These are phyloP conservation scores for Halocynthia aurantium DNA, from an alignment of 23 tunicate genomes.

Conservation along the genomic window DNA sequence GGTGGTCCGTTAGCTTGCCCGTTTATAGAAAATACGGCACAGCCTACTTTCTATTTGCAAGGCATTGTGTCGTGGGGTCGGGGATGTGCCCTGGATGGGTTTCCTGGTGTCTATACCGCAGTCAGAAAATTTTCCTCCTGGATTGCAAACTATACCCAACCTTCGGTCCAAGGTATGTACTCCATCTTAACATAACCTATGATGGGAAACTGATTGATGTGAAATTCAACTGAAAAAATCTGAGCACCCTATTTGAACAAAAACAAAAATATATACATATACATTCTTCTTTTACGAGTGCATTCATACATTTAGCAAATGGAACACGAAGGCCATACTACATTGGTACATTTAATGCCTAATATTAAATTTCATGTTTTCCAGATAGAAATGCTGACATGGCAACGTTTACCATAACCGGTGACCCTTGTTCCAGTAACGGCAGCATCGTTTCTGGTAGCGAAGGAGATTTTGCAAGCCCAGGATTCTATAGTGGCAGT, in stretches of 20 bases:
- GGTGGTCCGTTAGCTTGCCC: slow-evolving; percentile 1
- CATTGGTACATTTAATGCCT: background rate
- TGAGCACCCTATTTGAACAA: too few species aligned
- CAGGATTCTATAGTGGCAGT: background rate
- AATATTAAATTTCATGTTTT: background rate
- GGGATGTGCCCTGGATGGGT: background rate
- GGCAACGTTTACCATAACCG: background rate
- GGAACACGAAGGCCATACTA: too few species aligned
- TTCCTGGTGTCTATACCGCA: background rate
- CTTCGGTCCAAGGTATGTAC: too few species aligned
- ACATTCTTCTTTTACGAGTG: too few species aligned
- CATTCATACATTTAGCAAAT: too few species aligned
- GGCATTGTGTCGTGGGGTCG: slow-evolving; percentile 2
- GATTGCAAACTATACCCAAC: too few species aligned
- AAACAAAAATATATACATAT: too few species aligned
- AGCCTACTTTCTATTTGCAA: background rate
- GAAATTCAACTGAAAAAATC: too few species aligned
- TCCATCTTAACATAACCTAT: too few species aligned
- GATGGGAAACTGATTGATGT: too few species aligned
- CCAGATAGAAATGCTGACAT: background rate
- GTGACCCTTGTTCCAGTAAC: background rate
- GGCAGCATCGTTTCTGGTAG: background rate
- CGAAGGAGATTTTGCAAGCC: background rate
- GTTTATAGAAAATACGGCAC: too few species aligned
- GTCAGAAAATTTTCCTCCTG: background rate